Percentiles rank a stretch among this genome's conserved stretches.
phyloP scores from a whole-genome alignment of 2,113 vertebrate genomes.

The Prionailurus viverrinus region DNA sequence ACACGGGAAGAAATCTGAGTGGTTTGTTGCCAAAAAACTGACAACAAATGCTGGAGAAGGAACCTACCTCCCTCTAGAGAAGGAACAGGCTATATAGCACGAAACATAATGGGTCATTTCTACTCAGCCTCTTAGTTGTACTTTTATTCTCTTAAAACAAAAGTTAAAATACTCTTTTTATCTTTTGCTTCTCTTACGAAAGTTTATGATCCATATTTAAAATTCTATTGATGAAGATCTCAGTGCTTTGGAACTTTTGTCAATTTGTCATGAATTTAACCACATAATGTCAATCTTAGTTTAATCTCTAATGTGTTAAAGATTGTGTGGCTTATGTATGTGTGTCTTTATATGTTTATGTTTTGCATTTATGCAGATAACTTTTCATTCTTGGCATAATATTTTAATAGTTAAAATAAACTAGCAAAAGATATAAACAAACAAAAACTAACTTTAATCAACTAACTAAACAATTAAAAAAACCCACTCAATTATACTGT shows the following conservation, averaged over 20 bases:
- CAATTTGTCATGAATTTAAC: conserved; percentile 1
- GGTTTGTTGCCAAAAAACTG: background rate
- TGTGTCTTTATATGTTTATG: background rate
- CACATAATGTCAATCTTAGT: background rate
- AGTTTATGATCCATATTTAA: conserved; percentile 26
- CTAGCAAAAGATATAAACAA: conserved; percentile 6
- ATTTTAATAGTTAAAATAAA: conserved; percentile 14
- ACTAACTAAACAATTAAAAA: background rate
- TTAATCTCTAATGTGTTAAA: conserved; percentile 54
- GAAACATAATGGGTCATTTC: background rate
- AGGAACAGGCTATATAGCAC: background rate
- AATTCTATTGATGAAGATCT: conserved; percentile 44
- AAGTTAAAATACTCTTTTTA: background rate
- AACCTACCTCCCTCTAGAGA: background rate
- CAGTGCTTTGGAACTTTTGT: background rate
- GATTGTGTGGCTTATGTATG: background rate
- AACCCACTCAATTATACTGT: background rate
- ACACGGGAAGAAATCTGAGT: background rate
- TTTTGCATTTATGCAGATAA: conserved; percentile 34
- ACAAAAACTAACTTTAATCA: background rate
- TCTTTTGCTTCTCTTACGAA: conserved; percentile 20
- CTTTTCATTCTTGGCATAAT: background rate
- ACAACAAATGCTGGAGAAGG: background rate
- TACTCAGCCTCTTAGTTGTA: background rate
- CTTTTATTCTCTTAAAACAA: conserved; percentile 38